Conservation (phyloP, 2,797 vertebrate genomes). For the Chaetophractus vellerosus region DNA sequence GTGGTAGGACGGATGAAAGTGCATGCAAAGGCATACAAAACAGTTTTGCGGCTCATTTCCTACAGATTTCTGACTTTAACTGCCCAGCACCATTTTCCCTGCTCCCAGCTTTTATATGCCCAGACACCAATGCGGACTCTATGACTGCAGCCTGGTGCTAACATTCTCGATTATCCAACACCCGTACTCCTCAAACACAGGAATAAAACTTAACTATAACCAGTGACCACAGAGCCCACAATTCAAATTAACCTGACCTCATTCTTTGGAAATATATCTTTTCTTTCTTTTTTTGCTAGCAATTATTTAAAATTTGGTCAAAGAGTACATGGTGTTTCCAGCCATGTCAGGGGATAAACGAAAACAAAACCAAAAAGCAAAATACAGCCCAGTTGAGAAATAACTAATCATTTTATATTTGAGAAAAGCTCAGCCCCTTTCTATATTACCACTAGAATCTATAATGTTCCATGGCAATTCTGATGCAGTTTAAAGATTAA, state of each 20-base stretch:
- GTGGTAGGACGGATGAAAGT: background rate
- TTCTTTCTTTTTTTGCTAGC: background rate
- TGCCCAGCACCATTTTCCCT: background rate
- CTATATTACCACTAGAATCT: background rate
- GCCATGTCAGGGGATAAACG: background rate
- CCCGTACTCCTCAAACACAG: background rate
- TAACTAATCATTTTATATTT: background rate
- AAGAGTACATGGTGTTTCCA: background rate
- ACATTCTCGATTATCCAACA: background rate
- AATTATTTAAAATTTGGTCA: conserved; percentile 4
- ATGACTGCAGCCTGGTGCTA: background rate
- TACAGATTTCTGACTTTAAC: background rate
- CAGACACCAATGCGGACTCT: background rate
- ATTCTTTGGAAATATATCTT: background rate
- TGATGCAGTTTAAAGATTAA: conserved; percentile 25
- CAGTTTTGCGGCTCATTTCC: background rate
- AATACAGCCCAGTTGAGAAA: background rate
- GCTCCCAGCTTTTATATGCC: background rate
- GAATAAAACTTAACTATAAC: background rate
- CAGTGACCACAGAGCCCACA: background rate
- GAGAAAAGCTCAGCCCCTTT: background rate
- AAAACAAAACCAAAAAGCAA: background rate
- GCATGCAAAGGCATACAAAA: background rate
- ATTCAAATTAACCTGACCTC: background rate
- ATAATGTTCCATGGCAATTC: background rate